Percentiles rank a stretch among this genome's conserved stretches.
Conservation (phyloP, 1,140 invertebrate species). For the Aphaenogaster ashmeadi region DNA sequence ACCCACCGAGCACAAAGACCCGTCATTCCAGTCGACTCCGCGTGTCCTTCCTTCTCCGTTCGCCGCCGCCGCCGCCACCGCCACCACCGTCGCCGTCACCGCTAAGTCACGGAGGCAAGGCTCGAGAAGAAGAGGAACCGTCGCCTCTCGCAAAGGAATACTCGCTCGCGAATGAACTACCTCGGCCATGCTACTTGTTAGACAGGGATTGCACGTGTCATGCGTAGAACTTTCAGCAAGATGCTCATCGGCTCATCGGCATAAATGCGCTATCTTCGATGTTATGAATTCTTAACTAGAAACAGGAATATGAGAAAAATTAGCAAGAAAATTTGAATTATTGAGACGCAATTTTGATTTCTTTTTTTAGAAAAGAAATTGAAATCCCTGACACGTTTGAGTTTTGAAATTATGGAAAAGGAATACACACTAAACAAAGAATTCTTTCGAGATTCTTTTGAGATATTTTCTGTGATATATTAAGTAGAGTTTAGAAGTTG, state of each 20-base stretch:
- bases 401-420: not conserved
- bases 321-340: not conserved
- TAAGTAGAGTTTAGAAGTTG: not conserved
- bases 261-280: not conserved
- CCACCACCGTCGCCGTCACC: not conserved
- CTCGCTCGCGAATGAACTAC: conserved; percentile 32
- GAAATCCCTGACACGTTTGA: not conserved
- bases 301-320: not conserved
- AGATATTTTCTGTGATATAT: not conserved
- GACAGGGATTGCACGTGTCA: conserved; percentile 43
- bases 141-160: conserved; percentile 34
- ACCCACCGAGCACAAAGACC: conserved; percentile 80
- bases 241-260: not conserved
- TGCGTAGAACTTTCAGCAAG: conserved; percentile 35
- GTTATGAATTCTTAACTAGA: not conserved
- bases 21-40: conserved; percentile 78
- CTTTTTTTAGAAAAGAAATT: not conserved
- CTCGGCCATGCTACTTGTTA: conserved; percentile 22
- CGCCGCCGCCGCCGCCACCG: not conserved
- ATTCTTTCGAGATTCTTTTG: not conserved
- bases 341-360: not conserved
- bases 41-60: conserved; percentile 71
- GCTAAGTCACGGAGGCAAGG: conserved; percentile 28
- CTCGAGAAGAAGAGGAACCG: conserved; percentile 60
- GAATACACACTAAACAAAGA: not conserved